A percentile compares a stretch with the other conserved stretches of the same genome.
Evolutionary conservation across 2,113 vertebrate genomes (phyloP).

Genomic region (Ailuropoda melanoleuca): DNA sequence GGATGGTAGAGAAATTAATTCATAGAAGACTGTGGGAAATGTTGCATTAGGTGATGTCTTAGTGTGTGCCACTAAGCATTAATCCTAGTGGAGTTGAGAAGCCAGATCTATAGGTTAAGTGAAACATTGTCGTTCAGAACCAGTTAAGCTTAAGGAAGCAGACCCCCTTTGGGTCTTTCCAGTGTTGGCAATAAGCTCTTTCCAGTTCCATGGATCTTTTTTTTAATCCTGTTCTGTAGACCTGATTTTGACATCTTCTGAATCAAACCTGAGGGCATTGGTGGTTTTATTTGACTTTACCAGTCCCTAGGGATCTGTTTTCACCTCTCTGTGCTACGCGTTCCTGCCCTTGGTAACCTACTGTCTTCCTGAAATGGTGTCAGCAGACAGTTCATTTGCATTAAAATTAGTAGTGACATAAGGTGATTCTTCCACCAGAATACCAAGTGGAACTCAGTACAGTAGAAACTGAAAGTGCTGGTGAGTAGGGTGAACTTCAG

Average conservation of each 20-base stretch:
- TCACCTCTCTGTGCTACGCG: background rate
- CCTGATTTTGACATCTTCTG: slow-evolving; percentile 5
- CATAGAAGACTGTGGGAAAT: background rate
- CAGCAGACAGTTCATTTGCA: background rate
- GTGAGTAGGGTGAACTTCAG: background rate
- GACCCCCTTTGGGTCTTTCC: background rate
- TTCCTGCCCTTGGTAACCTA: background rate
- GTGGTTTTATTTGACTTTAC: background rate
- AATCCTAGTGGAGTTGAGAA: background rate
- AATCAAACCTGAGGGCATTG: background rate
- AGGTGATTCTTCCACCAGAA: background rate
- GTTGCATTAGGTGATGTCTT: background rate
- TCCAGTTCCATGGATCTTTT: background rate
- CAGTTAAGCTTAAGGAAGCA: background rate
- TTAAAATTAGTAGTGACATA: background rate
- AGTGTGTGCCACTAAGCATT: background rate
- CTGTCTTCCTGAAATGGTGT: background rate
- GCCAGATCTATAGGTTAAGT: background rate
- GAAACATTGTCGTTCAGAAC: background rate
- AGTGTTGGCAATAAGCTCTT: background rate
- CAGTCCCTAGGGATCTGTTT: background rate
- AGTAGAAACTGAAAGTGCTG: background rate
- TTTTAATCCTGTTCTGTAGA: background rate
- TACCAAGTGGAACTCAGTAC: background rate
- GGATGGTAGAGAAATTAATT: slow-evolving; percentile 31